Base-by-base conservation (phyloP, 2,888 invertebrate species). In the Anoncus sp. region DNA sequence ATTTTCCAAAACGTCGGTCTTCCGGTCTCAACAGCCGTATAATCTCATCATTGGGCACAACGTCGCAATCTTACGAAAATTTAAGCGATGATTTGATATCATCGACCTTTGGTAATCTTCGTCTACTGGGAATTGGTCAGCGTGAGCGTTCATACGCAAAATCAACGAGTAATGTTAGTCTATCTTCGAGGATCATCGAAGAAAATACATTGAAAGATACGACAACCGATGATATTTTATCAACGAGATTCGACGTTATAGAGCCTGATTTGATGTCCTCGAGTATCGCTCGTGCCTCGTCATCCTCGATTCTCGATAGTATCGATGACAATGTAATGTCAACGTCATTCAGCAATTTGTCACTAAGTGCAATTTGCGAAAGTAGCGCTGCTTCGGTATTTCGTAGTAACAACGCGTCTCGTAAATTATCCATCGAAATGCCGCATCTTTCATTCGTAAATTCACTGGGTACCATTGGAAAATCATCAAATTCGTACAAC, bases 311-410 rank as follows among this genome's bases (percentile, higher is more conserved):
- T n/a, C 81, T 84, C 51, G 81, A 83, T 14, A 85, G 82, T 38
- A 75, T 83, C 6, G 87, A 85, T 22, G 85, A 70, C 43, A 87
- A 88, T 70, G 81, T 89, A 6, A 88, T 87, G 86, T 87, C 89
- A 2, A 89, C 89, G 14, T 89, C 90, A 18, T 90, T 90, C 55
- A 86, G 83, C 59, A 85, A 77, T 72, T 57, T 75, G 12, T 59
- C 80, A 2, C 16, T 67, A 5, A 79, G 40, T 7, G 59, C 72
- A 0, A 76, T 74, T 12, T 69, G 79, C 57, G 79, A 79, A 38
- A 79, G 31, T n/a, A 27, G 51, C n/a, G 53, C 63, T 6, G 14
- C 69, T 7, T 65, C 73, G 10, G 38, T 63, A 24, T 77, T 81
- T 38, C 74, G 79, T 12, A 82, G 71, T 31, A 66, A 67, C 6